Conservation (phyloP, 1,140 invertebrate genomes). For the Helicoverpa armigera region DNA sequence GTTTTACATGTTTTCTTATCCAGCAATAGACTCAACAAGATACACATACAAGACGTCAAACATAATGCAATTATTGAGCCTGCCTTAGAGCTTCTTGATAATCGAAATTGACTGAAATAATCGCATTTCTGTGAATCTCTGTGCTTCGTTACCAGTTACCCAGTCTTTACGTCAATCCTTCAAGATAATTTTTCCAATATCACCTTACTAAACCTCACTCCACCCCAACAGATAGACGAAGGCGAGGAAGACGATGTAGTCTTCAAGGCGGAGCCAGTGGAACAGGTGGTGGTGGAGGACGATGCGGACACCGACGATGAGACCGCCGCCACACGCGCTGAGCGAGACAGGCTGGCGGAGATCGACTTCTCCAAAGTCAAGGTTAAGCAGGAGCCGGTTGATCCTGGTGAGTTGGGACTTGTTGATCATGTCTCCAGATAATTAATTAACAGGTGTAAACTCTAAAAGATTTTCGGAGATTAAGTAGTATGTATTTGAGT, state of each 20-base stretch:
- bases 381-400: conserved; percentile 88
- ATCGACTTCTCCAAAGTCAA: conserved; percentile 86
- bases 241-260: conserved; percentile 87
- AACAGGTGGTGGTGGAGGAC: conserved; percentile 85
- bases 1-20: too few relatives aligned
- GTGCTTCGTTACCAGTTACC: not conserved
- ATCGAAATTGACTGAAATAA: too few relatives aligned
- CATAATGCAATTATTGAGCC: too few relatives aligned
- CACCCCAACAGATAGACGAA: conserved; percentile 60
- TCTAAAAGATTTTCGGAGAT: too few relatives aligned
- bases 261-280: conserved; percentile 86
- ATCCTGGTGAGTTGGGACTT: conserved; percentile 83
- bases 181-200: not conserved
- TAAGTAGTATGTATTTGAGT: too few relatives aligned
- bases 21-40: too few relatives aligned
- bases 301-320: conserved; percentile 85
- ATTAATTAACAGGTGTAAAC: too few relatives aligned
- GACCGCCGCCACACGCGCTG: conserved; percentile 65
- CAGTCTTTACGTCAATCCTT: not conserved
- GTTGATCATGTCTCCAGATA: too few relatives aligned
- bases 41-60: too few relatives aligned
- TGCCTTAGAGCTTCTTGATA: too few relatives aligned
- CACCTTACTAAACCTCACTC: not conserved
- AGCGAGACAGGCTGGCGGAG: conserved; percentile 78
- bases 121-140: too few relatives aligned